These are phyloP conservation scores for Bhutanitis thaidina DNA, from an alignment of 2,888 invertebrate genomes.

Conservation along the genomic window DNA sequence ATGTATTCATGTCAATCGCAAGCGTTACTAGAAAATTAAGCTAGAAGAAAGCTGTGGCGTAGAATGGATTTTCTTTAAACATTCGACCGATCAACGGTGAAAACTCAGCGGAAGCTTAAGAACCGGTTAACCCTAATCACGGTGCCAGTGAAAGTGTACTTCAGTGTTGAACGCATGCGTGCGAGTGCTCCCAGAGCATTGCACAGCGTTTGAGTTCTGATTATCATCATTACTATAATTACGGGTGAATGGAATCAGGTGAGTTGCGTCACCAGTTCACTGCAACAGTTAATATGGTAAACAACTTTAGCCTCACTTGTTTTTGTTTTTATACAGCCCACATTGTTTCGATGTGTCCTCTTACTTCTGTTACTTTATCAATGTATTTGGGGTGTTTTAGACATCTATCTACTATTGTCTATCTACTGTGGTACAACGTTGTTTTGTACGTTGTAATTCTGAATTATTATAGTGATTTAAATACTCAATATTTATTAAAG, in stretches of 20 bases:
- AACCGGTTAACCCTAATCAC: constrained; percentile 26
- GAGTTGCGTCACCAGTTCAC: constrained; percentile 28
- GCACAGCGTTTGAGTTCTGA: constrained; percentile 37
- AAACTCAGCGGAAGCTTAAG: constrained; percentile 23
- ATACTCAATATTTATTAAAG: too few relatives aligned
- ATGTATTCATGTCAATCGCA: constrained; percentile 10
- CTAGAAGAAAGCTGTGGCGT: constrained; percentile 6
- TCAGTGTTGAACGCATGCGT: constrained; percentile 30
- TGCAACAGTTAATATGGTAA: constrained; percentile 9
- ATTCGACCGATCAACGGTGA: constrained; percentile 26
- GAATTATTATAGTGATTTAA: too few relatives aligned
- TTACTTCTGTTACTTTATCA: background rate
- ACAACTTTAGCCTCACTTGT: background rate
- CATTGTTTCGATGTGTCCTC: background rate
- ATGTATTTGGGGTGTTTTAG: background rate
- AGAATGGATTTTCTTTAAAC: constrained; percentile 9
- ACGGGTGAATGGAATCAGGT: constrained; percentile 34
- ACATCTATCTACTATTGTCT: background rate
- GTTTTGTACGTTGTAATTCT: background rate
- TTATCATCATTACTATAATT: constrained; percentile 47
- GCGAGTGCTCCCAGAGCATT: constrained; percentile 26
- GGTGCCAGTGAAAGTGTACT: constrained; percentile 36
- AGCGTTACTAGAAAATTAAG: constrained; percentile 14
- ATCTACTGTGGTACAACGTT: too few relatives aligned
- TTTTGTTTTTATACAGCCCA: background rate